These are phyloP conservation scores for Tipula unca DNA, from an alignment of 2,888 invertebrate genomes.

Conservation along the genomic window DNA sequence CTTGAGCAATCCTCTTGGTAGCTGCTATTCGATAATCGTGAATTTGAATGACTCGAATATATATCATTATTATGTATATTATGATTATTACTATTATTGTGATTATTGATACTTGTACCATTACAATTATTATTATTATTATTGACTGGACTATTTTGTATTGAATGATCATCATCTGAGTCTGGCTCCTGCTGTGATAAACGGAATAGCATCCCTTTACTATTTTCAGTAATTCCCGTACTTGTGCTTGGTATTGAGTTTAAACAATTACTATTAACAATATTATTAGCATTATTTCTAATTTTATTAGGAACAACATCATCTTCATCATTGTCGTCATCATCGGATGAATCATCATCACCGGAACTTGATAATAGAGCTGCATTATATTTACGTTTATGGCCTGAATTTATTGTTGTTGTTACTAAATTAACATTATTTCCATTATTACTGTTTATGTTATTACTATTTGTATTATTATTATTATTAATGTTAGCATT, in stretches of 20 bases:
- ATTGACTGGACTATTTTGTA: slow-evolving; percentile 22
- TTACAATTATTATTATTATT: slow-evolving; percentile 27
- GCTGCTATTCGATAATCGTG: slow-evolving; percentile 32
- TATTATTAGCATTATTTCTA: slow-evolving; percentile 4
- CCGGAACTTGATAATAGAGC: not conserved
- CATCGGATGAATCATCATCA: slow-evolving; percentile 14
- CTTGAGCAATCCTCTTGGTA: slow-evolving; percentile 29
- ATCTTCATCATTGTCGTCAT: not conserved
- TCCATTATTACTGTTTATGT: not conserved
- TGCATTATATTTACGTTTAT: slow-evolving; percentile 16
- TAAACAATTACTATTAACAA: not conserved
- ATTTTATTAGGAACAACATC: not conserved
- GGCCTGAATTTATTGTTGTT: not conserved
- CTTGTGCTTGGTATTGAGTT: slow-evolving; percentile 54
- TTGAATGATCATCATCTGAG: slow-evolving; percentile 53
- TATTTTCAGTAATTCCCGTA: slow-evolving; percentile 45
- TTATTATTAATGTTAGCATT: not conserved
- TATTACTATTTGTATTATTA: slow-evolving; percentile 17
- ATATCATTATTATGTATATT: slow-evolving; percentile 26
- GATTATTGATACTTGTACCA: slow-evolving; percentile 28
- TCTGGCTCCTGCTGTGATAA: slow-evolving; percentile 48
- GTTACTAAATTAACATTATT: not conserved
- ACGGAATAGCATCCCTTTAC: slow-evolving; percentile 39
- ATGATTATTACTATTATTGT: slow-evolving; percentile 15
- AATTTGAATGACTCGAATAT: slow-evolving; percentile 33